phyloP scores from a whole-genome alignment of 2,888 invertebrate genomes.

The Diloba caeruleocephala region DNA sequence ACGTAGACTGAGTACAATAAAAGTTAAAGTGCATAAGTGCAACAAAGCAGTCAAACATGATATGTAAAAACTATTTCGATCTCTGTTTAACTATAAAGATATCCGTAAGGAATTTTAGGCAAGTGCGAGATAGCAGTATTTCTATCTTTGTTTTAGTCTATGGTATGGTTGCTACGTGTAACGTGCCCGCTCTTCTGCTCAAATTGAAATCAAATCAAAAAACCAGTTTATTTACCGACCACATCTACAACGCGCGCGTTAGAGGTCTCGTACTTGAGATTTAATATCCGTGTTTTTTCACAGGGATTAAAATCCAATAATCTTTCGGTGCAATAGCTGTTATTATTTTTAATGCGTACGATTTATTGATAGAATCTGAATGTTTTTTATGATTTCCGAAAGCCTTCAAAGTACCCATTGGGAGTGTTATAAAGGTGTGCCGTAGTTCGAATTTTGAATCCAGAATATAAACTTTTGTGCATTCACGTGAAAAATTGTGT shows the following conservation, averaged over 20 bases:
- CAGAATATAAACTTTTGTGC: constrained; percentile 76
- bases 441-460: constrained; percentile 79
- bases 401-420: constrained; percentile 26
- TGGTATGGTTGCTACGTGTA: constrained; percentile 41
- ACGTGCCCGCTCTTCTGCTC: constrained; percentile 32
- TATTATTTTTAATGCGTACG: constrained; percentile 23
- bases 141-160: constrained; percentile 4
- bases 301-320: constrained; percentile 53
- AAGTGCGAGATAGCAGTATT: constrained; percentile 22
- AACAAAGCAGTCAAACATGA: neutral
- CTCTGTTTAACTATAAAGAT: constrained; percentile 19
- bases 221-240: constrained; percentile 87
- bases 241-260: constrained; percentile 64
- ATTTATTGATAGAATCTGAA: constrained; percentile 2
- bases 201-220: constrained; percentile 75
- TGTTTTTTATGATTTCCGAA: constrained; percentile 31
- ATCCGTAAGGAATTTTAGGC: neutral
- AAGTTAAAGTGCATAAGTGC: too few species aligned
- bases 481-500: constrained; percentile 75
- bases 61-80: constrained; percentile 8
- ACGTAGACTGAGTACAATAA: too few species aligned
- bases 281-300: constrained; percentile 63
- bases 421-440: constrained; percentile 70
- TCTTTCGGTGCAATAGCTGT: constrained; percentile 40
- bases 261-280: constrained; percentile 48